A percentile compares a stretch with the other conserved stretches of the same genome.
phyloP scores from a whole-genome alignment of 1,140 invertebrate genomes.

The Grapholita molesta region DNA sequence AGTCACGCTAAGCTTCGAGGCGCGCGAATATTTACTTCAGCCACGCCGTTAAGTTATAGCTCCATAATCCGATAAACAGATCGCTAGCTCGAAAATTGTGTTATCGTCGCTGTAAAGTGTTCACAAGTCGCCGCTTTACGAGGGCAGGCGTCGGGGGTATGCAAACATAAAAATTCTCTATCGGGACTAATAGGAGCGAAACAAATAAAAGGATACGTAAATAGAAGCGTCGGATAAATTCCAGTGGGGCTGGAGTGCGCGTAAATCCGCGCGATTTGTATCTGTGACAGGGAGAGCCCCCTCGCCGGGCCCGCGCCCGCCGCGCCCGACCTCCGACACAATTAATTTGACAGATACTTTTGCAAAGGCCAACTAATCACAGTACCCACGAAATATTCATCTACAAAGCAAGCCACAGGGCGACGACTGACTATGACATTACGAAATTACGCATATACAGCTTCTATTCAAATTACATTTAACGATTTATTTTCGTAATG shows the following conservation, averaged over 20 bases:
- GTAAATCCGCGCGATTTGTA: constrained; percentile 77
- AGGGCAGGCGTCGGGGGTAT: constrained; percentile 63
- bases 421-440: not conserved
- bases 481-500: not conserved
- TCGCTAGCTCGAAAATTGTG: constrained; percentile 66
- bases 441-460: not conserved
- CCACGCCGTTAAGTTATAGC: constrained; percentile 59
- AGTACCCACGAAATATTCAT: constrained; percentile 5
- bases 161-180: constrained; percentile 78
- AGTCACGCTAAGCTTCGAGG: constrained; percentile 56
- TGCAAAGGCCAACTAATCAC: constrained; percentile 30
- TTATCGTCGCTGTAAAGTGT: constrained; percentile 71
- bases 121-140: constrained; percentile 73
- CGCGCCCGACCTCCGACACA: constrained; percentile 33
- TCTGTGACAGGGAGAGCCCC: constrained; percentile 67
- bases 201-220: constrained; percentile 78
- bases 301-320: constrained; percentile 27
- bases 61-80: constrained; percentile 71
- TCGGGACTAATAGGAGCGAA: constrained; percentile 75
- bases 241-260: constrained; percentile 71
- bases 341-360: constrained; percentile 70
- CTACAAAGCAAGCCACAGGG: not conserved
- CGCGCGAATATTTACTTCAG: constrained; percentile 65
- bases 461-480: not conserved
- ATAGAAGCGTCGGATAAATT: constrained; percentile 74